Conservation (phyloP, 2,888 invertebrate species). For the Phaonia tiefii region DNA sequence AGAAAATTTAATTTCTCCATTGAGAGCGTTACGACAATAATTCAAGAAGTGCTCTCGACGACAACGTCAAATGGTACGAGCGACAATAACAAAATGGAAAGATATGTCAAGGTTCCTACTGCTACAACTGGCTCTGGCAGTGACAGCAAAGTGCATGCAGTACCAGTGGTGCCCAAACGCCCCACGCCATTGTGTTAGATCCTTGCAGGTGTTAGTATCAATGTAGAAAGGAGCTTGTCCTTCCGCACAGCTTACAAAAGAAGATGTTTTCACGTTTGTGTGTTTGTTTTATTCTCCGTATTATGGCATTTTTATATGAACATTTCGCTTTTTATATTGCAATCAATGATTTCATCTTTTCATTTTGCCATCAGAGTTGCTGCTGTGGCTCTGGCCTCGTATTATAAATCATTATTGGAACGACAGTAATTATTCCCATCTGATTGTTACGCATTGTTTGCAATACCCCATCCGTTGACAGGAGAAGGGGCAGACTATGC, state of each 20-base stretch:
- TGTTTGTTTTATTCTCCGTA: not conserved
- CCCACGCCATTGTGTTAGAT: not conserved
- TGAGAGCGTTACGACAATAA: constrained; percentile 30
- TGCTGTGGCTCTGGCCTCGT: too few species aligned
- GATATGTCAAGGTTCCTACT: constrained; percentile 57
- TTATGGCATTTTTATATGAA: constrained; percentile 16
- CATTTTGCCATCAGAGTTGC: constrained; percentile 3
- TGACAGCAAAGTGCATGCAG: not conserved
- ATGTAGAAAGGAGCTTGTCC: not conserved
- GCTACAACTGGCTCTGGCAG: not conserved
- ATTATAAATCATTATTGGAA: constrained; percentile 60
- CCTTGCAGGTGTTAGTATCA: not conserved
- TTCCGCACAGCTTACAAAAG: not conserved
- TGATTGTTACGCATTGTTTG: constrained; percentile 50
- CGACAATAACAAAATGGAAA: not conserved
- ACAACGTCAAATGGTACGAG: not conserved
- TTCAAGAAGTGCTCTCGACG: constrained; percentile 19
- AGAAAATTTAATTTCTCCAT: constrained; percentile 33
- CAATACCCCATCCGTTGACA: not conserved
- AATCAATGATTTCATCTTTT: constrained; percentile 23
- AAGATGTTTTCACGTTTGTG: constrained; percentile 8
- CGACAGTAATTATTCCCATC: constrained; percentile 62
- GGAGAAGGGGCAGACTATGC: too few species aligned
- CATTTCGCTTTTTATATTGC: constrained; percentile 5
- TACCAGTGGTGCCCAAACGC: constrained; percentile 10